phyloP scores from a whole-genome alignment of 1,140 invertebrate genomes.

The Eufriesea mexicana region DNA sequence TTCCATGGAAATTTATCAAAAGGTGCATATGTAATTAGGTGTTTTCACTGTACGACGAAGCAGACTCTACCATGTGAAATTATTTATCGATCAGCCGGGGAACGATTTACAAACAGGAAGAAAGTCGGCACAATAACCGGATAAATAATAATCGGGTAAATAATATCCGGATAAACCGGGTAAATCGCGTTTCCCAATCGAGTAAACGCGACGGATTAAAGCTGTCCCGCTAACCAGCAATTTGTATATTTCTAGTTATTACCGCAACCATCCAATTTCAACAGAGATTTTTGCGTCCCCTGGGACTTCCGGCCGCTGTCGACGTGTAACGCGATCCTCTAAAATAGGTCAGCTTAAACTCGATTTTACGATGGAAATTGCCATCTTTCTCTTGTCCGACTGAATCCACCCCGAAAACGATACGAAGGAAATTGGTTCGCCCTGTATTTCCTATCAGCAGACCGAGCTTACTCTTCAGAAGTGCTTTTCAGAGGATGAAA shows the following conservation, averaged over 20 bases:
- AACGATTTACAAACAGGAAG: conserved; percentile 12
- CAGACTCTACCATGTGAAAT: background rate
- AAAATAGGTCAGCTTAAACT: conserved; percentile 31
- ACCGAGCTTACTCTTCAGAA: background rate
- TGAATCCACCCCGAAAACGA: conserved; percentile 22
- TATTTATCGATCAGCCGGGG: background rate
- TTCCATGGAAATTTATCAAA: too few relatives aligned
- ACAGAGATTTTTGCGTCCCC: background rate
- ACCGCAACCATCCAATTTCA: background rate
- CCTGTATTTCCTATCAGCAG: conserved; percentile 1
- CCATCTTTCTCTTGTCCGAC: conserved; percentile 22
- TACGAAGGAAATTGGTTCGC: conserved; percentile 22
- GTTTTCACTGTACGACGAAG: too few relatives aligned
- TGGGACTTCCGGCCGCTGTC: background rate
- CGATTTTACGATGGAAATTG: conserved; percentile 39
- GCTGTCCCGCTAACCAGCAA: background rate
- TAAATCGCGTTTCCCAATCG: conserved; percentile 19
- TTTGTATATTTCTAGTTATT: background rate
- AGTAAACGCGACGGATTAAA: conserved; percentile 21
- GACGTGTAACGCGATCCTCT: background rate
- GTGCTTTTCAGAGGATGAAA: background rate
- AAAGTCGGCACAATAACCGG: background rate
- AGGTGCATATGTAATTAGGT: too few relatives aligned
- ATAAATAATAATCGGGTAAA: background rate
- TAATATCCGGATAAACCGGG: background rate